A percentile compares a stretch with the other conserved stretches of the same genome.
Evolutionary conservation across 2,113 vertebrate genomes (phyloP).

Genomic region (Notarius lentiginosus): DNA sequence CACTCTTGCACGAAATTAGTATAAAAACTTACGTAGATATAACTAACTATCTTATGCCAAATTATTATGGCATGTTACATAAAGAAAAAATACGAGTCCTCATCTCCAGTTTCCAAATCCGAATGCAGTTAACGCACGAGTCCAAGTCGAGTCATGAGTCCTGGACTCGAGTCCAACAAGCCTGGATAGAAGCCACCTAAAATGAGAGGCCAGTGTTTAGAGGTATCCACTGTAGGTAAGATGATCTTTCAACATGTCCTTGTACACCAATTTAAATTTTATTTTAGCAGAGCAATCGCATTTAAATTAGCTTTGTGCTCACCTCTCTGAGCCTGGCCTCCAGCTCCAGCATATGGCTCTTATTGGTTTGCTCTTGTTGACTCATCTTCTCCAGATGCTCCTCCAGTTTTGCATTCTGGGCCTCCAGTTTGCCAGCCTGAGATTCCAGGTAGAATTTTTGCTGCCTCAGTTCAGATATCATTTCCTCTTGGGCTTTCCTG

Average conservation of each 20-base stretch:
- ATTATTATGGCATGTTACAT: too few species aligned
- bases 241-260: neutral
- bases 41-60: too few species aligned
- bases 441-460: slow-evolving; percentile 99
- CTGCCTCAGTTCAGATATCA: slow-evolving; percentile 98
- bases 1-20: too few species aligned
- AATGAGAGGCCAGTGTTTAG: neutral
- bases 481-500: slow-evolving; percentile 99
- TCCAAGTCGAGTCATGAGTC: too few species aligned
- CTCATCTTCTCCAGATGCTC: slow-evolving; percentile 96
- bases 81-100: too few species aligned
- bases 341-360: slow-evolving; percentile 86
- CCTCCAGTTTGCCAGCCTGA: slow-evolving; percentile 95
- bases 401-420: slow-evolving; percentile 96
- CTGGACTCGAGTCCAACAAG: too few species aligned
- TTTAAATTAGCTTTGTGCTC: slow-evolving; percentile 18
- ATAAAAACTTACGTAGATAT: too few species aligned
- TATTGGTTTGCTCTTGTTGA: slow-evolving; percentile 93
- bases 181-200: neutral
- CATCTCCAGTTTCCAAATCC: too few species aligned
- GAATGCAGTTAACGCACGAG: too few species aligned
- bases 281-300: neutral
- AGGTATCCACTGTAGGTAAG: neutral
- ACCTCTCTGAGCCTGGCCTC: slow-evolving; percentile 94
- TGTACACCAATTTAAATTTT: neutral